Base-by-base conservation (phyloP, 2,113 vertebrate species). In the Hippocampus zosterae region DNA sequence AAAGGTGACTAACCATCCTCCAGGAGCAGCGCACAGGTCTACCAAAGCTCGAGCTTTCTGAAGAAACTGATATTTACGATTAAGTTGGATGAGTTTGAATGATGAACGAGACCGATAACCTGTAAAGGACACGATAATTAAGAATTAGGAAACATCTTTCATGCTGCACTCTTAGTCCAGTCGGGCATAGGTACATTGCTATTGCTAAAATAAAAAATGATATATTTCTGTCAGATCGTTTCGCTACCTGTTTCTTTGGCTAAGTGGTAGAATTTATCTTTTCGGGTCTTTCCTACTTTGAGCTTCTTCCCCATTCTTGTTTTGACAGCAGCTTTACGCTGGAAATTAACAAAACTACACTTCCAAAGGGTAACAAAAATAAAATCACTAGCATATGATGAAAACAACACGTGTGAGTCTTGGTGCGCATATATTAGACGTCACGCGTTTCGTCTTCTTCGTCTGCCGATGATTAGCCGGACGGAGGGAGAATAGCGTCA, bases 81-180 rank as follows among this genome's bases (percentile, higher is more conserved):
- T 99, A 37, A 99, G 92, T 82, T 98, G 96, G 15, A 99, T 97
- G n/a, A 98, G 91, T 52, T 99, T 99, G 85, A 98, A 99, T 29
- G 97, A 95, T 0, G 97, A 98, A 44, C 97, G 95, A 63, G 97
- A 98, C 3, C 97, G 95, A 77, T 98, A 98, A 16, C 96, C 97
- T 99, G 78, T 6, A 52, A 19, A 52, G 12, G 3, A 16, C 8
- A 79, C 19, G 25, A 68, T 8, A 25, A 0, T 42, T 63, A 63
- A 44, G 9, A 0, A 46, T 41, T 3, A 59, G 9, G 8, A 1
- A 12, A 41, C 5, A 63, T 44, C 11, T 44, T 44, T 23, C 8
- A n/a, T 21, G 1, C 10, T 23, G 42, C 25, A 7, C 15, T 46
- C 12, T 16, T 42, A 13, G 40, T 44, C 27, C 27, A 16, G 37